Evolutionary conservation across 2,113 vertebrate genomes (phyloP), one percentile per base, ranked within the genome.

Genomic region (Cryptotis parvus): DNA sequence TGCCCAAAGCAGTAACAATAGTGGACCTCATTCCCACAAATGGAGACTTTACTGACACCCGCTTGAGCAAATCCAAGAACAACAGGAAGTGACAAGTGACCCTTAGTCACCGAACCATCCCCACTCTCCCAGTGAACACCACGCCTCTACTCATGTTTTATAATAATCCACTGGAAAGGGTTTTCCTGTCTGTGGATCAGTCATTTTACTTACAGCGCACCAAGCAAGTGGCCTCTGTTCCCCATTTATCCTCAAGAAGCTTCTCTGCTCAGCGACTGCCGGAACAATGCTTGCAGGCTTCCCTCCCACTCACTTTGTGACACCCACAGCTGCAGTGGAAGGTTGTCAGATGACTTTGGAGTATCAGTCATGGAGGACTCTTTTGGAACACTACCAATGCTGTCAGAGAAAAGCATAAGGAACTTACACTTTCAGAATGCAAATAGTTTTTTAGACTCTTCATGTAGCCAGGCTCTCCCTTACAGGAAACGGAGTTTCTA

Each of bases 401-500:
- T 72, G 9, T 43, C n/a, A 26, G 39, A 22, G 6, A 1, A 72
- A 49, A 49, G 14, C 45, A 49, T 49, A 6, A n/a, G n/a, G n/a
- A 18, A 18, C 2, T 52, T 16, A 52, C 49, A 52, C 16, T 52
- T 52, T 52, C 58, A 35, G 22, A 22, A n/a, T n/a, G n/a, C 10
- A 33, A 77, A 26, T 31, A 41, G 11, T 70, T 63, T 70, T 65
- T 80, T 26, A 55, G 70, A 29, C 22, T 73, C 65, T 90, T 72
- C 22, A 29, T 43, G 58, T 37, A 80, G 29, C 37, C 27, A 74
- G 3, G 58, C 10, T 74, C 26, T n/a, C 3, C 4, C 24, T 82
- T 75, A 72, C 0, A 72, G 70, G n/a, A 37, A 92, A 92, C 75
- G 27, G 85, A 49, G 22, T 83, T 86, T 89, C 16, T 49, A 43